A percentile compares a stretch with the other conserved stretches of the same genome.
phyloP scores from a whole-genome alignment of 2,113 vertebrate species.

The Mungos mungo region DNA sequence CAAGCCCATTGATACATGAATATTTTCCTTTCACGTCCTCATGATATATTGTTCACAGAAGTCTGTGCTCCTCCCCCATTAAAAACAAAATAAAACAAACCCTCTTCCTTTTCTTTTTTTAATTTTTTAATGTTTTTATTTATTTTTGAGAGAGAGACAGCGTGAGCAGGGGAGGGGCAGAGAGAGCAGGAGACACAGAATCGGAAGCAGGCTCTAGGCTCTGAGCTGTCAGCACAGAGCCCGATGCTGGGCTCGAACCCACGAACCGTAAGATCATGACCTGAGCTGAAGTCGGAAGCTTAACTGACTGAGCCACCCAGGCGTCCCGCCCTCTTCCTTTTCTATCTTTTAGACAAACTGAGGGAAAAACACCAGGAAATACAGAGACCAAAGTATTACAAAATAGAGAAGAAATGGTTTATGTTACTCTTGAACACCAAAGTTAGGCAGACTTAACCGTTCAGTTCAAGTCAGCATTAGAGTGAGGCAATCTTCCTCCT shows the following conservation, averaged over 20 bases:
- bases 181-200: no score
- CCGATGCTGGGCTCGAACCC: no score
- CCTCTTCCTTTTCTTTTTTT: background rate
- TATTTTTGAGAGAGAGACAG: no score
- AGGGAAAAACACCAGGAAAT: background rate
- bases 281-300: no score
- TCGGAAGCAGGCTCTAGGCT: no score
- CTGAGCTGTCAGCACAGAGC: no score
- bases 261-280: no score
- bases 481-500: background rate
- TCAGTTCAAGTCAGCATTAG: background rate
- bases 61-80: background rate
- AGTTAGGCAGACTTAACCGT: background rate
- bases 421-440: background rate
- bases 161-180: no score
- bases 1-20: background rate
- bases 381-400: background rate
- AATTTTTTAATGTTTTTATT: no score
- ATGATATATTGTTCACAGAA: background rate
- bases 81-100: background rate
- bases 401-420: background rate
- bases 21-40: background rate
- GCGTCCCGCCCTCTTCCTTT: background rate
- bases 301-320: no score
- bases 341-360: background rate